Percentiles rank a stretch among this genome's conserved stretches.
Conservation (phyloP, 2,797 vertebrate genomes). For the Takifugu ocellatus region DNA sequence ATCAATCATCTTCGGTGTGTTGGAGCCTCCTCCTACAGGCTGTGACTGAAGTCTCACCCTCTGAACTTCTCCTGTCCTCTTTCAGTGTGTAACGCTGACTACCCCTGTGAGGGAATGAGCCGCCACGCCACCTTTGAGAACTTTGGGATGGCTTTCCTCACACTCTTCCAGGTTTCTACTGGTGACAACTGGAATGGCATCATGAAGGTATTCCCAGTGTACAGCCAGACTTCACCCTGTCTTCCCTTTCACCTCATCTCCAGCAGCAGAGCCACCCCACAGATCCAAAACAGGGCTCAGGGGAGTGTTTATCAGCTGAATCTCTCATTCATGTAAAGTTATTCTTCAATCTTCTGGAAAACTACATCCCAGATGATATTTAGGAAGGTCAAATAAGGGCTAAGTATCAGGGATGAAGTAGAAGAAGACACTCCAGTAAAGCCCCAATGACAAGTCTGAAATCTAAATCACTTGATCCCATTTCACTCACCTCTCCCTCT, state of each 20-base stretch:
- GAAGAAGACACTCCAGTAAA: conserved; percentile 3
- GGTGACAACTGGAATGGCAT: conserved; percentile 99
- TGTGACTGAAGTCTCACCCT: neutral
- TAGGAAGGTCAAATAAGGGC: conserved; percentile 1
- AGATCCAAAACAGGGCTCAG: neutral
- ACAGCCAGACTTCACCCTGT: too few species aligned
- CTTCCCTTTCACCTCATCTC: neutral
- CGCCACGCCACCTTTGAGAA: conserved; percentile 96
- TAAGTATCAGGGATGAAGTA: neutral
- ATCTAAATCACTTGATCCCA: conserved; percentile 8
- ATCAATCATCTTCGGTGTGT: too few species aligned
- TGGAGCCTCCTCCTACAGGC: too few species aligned
- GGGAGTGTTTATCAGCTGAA: neutral
- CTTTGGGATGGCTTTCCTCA: conserved; percentile 97
- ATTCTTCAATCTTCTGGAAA: too few species aligned
- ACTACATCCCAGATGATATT: neutral
- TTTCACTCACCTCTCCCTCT: conserved; percentile 8
- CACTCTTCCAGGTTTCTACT: conserved; percentile 94
- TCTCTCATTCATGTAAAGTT: too few species aligned
- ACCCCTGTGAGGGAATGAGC: conserved; percentile 96
- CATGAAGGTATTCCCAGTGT: conserved; percentile 84
- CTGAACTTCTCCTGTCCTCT: neutral
- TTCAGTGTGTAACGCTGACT: conserved; percentile 90
- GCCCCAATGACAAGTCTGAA: conserved; percentile 4
- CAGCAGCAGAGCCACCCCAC: neutral